Conservation (phyloP, 2,797 vertebrate genomes). For the Steatocranus sp. region DNA sequence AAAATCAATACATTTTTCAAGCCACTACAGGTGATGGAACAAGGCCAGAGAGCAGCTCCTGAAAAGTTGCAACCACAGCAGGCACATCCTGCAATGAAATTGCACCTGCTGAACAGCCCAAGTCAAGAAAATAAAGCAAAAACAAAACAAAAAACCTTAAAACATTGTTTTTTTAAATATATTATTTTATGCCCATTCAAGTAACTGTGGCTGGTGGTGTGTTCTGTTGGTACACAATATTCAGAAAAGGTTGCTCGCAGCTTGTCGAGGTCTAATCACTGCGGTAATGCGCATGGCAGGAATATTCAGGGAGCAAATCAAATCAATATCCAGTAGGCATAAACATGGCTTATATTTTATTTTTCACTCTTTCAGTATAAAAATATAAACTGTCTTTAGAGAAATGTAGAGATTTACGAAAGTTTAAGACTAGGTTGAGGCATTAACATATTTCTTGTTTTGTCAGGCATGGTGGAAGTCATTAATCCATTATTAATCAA, state of each 20-base stretch:
- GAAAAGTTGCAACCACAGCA: constrained; percentile 17
- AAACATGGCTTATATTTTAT: not conserved
- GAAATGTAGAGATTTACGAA: not conserved
- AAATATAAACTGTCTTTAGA: not conserved
- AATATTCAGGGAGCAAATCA: not conserved
- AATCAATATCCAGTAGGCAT: not conserved
- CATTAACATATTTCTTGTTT: not conserved
- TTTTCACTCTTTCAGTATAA: not conserved
- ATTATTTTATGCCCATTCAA: not conserved
- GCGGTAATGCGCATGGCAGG: not conserved
- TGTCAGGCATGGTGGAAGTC: not conserved
- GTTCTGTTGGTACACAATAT: not conserved
- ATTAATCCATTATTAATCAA: not conserved
- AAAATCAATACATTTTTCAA: constrained; percentile 35
- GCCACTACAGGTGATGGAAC: not conserved
- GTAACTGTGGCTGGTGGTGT: not conserved
- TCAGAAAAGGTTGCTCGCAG: not conserved
- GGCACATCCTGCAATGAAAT: not conserved
- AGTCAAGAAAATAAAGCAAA: not conserved
- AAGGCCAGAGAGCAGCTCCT: constrained; percentile 8
- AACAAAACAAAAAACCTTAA: not conserved
- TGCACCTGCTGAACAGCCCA: not conserved
- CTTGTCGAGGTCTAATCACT: not conserved
- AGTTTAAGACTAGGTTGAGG: not conserved
- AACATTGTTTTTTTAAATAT: not conserved